These are phyloP conservation scores for Steinernema feltiae DNA, from an alignment of 1,140 invertebrate genomes.

Conservation along the genomic window DNA sequence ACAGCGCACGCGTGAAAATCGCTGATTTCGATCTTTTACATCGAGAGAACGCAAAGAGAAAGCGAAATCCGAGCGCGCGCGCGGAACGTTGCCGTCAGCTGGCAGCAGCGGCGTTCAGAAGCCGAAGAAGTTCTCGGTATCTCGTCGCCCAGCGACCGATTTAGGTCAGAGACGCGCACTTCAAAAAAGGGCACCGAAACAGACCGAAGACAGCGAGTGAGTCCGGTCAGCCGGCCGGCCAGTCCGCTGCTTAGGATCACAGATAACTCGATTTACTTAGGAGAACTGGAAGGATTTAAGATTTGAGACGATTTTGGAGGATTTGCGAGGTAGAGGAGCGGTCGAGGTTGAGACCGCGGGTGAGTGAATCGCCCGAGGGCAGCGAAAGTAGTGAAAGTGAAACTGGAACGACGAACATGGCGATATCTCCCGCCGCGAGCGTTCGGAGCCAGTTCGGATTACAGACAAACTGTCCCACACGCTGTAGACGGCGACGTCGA, in stretches of 20 bases:
- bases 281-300: background rate
- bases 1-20: too few relatives aligned
- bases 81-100: background rate
- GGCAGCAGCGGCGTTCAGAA: too few relatives aligned
- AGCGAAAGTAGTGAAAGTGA: background rate
- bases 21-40: too few relatives aligned
- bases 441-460: background rate
- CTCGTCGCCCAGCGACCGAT: too few relatives aligned
- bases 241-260: background rate
- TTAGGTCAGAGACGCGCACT: background rate
- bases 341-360: background rate
- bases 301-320: background rate
- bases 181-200: background rate
- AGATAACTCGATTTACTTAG: background rate
- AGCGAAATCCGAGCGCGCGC: background rate
- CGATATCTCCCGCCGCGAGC: background rate
- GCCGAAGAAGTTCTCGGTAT: background rate
- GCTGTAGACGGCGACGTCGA: background rate
- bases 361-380: background rate
- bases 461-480: background rate
- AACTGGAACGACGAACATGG: background rate
- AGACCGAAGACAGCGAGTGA: too few relatives aligned
- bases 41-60: too few relatives aligned
- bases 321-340: background rate
- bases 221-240: too few relatives aligned